Base-by-base conservation (phyloP, 1,140 invertebrate species). In the Cydia splendana region DNA sequence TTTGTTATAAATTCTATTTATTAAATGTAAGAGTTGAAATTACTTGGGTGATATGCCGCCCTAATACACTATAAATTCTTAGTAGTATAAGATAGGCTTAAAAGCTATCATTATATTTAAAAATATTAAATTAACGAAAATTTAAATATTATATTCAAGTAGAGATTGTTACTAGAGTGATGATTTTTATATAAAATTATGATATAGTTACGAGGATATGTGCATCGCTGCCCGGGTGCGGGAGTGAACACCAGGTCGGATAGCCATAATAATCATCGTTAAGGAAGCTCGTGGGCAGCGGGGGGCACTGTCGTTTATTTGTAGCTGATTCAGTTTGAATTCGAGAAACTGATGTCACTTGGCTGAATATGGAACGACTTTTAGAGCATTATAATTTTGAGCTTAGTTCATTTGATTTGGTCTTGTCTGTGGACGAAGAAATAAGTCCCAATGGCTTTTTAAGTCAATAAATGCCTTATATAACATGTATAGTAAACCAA, bases 121-220 rank as follows among this genome's bases (percentile, higher is more conserved):
- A 84, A 90, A 90, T 89, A 86, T 91, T 91, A 89, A 24, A 89
- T 89, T 87, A 91, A 90, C 80, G 88, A 80, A 84, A 85, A 87
- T 85, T 88, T 81, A 90, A 85, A 86, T 91, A 92, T 91, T 82
- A 91, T 93, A 93, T 91, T 86, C 90, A 84, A 82, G 89, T 93
- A 93, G 91, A 91, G 84, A 86, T 93, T 93, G 91, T 93, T 93
- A 93, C 86, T 92, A 93, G 88, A 91, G 86, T 87, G 88, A 87
- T 91, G 89, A 85, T 93, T 93, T 93, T 91, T 93, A 89, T 90
- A 92, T 89, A 90, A 91, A 89, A 88, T 81, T 83, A 71, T 38
- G 34, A 71, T 71, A 71, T 71, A 71, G 67, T 71, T 71, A 71
- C 38, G 38, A 45, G 30, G 15, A 18, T 71, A 71, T 3, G 57